Conservation (phyloP, 1,140 invertebrate species). For the Zaprionus ornatus region DNA sequence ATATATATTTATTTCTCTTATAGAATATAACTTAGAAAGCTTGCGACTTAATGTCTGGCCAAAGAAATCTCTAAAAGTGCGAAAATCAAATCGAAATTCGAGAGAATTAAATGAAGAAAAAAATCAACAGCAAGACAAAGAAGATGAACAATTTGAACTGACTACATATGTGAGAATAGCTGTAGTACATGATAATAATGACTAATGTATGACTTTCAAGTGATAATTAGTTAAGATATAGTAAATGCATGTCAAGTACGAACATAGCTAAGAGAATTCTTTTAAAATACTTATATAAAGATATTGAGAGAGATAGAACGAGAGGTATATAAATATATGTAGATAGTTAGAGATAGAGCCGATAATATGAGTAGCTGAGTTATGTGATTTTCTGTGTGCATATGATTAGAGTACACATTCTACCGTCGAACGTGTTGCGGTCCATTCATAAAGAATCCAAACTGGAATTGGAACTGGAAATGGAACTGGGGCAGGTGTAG, state of each 20-base stretch:
- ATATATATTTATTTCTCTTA: constrained; percentile 55
- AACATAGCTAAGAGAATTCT: constrained; percentile 21
- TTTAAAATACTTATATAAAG: constrained; percentile 36
- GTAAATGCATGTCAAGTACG: constrained; percentile 40
- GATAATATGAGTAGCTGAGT: background rate
- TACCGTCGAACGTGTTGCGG: constrained; percentile 5
- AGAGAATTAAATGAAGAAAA: constrained; percentile 1
- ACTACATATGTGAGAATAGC: constrained; percentile 24
- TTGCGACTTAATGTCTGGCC: constrained; percentile 35
- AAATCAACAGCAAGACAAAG: background rate
- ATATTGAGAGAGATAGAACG: constrained; percentile 3
- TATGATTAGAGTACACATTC: constrained; percentile 13
- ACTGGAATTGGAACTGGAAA: background rate
- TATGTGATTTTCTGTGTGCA: constrained; percentile 27
- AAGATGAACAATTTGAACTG: constrained; percentile 13
- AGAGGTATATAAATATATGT: background rate
- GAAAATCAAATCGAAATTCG: constrained; percentile 13
- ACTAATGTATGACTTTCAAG: constrained; percentile 47
- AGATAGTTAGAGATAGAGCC: background rate
- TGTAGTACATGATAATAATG: constrained; percentile 35
- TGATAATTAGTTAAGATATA: constrained; percentile 63
- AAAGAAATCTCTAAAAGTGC: constrained; percentile 45
- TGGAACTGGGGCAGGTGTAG: constrained; percentile 56
- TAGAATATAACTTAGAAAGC: constrained; percentile 31
- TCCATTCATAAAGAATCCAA: constrained; percentile 30